Evolutionary conservation across 2,113 vertebrate species (phyloP), one percentile per base, ranked within the genome.

Genomic region (Setophaga kirtlandii): DNA sequence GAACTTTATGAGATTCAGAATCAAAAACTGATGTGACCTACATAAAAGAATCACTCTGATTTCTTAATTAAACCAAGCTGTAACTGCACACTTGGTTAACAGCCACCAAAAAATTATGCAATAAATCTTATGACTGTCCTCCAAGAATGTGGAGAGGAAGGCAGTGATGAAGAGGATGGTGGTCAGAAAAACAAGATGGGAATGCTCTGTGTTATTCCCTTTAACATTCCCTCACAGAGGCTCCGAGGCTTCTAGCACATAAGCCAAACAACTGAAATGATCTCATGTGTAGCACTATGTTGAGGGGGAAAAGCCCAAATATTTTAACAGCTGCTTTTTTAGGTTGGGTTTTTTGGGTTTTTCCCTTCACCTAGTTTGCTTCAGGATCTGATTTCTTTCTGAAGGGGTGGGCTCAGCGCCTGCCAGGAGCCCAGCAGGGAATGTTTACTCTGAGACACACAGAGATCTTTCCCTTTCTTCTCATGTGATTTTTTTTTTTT

Each of bases 281-380:
- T 91, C 89, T 42, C 25, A 78, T 89, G 69, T 71, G 52, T 81
- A 93, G 79, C 76, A 79, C 70, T 58, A 67, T 12, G 58, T 27
- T 80, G 82, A 70, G 76, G 74, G 86, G 67, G 41, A 94, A 92
- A 87, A 96, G 81, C 77, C 93, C 87, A 95, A 98, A 97, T 99
- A 98, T 99, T 99, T 99, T 98, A 99, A 99, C 98, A 99, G 99
- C 99, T 99, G 98, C 94, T 89, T 88, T 97, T 98, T 96, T 49
- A 23, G 20, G 24, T 42, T 62, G 11, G 10, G 4, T 17, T 67
- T 97, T 97, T 41, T 7, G 3, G 11, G 96, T 97, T 95, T 94
- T 94, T 69, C 94, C 94, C 94, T 98, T 98, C 98, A 98, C 94
- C 91, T 96, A 96, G 96, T 97, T 98, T 94, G 95, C 97, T 97